phyloP scores from a whole-genome alignment of 2,797 vertebrate genomes.

The Chelonia mydas region DNA sequence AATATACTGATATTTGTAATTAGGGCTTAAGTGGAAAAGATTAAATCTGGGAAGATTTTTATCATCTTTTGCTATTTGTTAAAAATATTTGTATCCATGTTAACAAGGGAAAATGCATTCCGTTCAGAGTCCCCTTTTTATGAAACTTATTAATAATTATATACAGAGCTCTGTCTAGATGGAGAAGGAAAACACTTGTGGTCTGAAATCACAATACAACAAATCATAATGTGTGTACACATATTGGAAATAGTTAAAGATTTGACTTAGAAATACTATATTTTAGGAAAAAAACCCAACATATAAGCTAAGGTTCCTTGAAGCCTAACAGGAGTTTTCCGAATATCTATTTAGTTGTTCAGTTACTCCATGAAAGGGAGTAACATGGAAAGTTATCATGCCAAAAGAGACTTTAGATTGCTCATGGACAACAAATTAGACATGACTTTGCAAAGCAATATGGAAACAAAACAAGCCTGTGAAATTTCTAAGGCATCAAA shows the following conservation, averaged over 20 bases:
- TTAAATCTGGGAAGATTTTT: background rate
- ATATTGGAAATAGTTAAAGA: background rate
- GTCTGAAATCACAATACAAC: background rate
- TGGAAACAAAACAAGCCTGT: background rate
- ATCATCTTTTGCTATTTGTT: background rate
- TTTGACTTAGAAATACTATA: background rate
- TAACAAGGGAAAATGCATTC: background rate
- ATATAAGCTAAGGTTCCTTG: background rate
- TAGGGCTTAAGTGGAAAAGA: background rate
- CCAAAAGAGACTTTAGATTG: background rate
- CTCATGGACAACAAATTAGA: background rate
- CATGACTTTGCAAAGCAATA: background rate
- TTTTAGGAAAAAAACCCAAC: background rate
- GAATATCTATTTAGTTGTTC: background rate
- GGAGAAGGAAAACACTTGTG: background rate
- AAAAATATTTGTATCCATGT: background rate
- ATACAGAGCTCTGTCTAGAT: background rate
- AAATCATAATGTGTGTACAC: background rate
- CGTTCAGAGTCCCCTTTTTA: background rate
- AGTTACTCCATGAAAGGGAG: background rate
- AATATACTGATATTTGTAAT: background rate
- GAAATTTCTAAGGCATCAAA: background rate
- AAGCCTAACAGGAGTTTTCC: background rate
- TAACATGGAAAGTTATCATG: background rate
- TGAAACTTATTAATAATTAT: background rate